Base-by-base conservation (phyloP, 2,797 vertebrate genomes). In the Pipistrellus pygmaeus region DNA sequence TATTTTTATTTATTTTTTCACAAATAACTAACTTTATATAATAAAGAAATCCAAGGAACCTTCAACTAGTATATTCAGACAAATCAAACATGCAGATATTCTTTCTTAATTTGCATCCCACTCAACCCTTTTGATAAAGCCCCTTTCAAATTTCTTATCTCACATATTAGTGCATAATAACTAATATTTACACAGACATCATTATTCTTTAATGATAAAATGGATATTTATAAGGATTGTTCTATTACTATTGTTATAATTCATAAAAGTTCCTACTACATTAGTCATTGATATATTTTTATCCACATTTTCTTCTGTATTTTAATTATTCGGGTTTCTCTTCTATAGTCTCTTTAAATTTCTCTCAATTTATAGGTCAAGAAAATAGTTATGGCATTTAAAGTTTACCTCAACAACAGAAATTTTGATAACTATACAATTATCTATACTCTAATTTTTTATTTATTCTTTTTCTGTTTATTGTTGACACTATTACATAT, bases 281-380 rank as follows among this genome's bases (percentile, higher is more conserved):
- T 75, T 57, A 81, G 18, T 75, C 62, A 51, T 17, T 73, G 51
- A 15, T 88, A 46, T 73, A 55, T 30, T 71, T 85, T 20, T 41
- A 85, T 60, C 32, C 5, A 48, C 38, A 62, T 51, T 51, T n/a
- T 1, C 32, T 51, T 10, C 21, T 6, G 46, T 51, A 75, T 78
- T 72, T 57, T 84, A 84, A 68, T 91, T 77, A 35, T 91, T 21
- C 41, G 73, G 4, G 2, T 93, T 95, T 66, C 32, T 38, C 13
- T 84, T 21, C 25, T 62, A 30, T 71, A 53, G 1, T 1, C 21
- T 38, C 11, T 60, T 6, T 62, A 6, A 69, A 25, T 80, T 75
- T 51, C 21, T 48, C 10, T 15, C 8, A 87, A 55, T 32, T n/a
- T 92, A 85, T 60, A 81, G 0, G 10, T 60, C 75, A 35, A 72